These are phyloP conservation scores for Petaurus breviceps DNA, from an alignment of 2,113 vertebrate species.

Conservation along the genomic window DNA sequence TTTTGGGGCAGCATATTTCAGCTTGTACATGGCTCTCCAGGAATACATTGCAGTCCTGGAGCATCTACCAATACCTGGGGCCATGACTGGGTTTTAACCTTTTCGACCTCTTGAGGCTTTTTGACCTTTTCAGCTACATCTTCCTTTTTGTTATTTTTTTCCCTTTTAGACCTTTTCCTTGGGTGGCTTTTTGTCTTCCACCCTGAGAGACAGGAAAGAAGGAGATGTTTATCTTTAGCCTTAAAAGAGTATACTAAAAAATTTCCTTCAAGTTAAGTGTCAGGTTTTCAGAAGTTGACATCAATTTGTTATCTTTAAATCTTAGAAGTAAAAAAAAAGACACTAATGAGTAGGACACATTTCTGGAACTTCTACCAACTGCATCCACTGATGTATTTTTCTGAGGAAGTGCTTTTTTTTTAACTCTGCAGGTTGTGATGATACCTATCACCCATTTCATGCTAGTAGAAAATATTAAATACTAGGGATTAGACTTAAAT, in stretches of 20 bases:
- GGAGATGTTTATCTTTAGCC: neutral
- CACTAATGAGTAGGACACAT: conserved; percentile 47
- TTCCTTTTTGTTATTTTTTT: too few species aligned
- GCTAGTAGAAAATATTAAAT: conserved; percentile 30
- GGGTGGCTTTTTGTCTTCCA: too few species aligned
- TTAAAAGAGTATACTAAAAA: conserved; percentile 38
- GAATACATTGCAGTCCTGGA: too few species aligned
- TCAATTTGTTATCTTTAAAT: conserved; percentile 61
- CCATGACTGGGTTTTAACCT: too few species aligned
- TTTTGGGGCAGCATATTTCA: too few species aligned
- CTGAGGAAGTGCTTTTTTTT: neutral
- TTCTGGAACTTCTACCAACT: conserved; percentile 35
- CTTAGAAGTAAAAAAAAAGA: conserved; percentile 14
- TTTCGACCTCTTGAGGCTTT: too few species aligned
- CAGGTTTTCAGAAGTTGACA: conserved; percentile 66
- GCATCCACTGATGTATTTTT: conserved; percentile 27
- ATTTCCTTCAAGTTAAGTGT: conserved; percentile 42
- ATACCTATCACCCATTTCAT: neutral
- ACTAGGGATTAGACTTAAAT: neutral
- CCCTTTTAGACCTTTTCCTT: too few species aligned
- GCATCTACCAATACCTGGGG: too few species aligned
- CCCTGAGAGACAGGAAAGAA: too few species aligned
- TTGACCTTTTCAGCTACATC: too few species aligned
- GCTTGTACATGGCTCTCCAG: too few species aligned
- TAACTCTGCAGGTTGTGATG: conserved; percentile 34